Conservation (phyloP, 2,113 vertebrate genomes). For the Leuciscus idus region DNA sequence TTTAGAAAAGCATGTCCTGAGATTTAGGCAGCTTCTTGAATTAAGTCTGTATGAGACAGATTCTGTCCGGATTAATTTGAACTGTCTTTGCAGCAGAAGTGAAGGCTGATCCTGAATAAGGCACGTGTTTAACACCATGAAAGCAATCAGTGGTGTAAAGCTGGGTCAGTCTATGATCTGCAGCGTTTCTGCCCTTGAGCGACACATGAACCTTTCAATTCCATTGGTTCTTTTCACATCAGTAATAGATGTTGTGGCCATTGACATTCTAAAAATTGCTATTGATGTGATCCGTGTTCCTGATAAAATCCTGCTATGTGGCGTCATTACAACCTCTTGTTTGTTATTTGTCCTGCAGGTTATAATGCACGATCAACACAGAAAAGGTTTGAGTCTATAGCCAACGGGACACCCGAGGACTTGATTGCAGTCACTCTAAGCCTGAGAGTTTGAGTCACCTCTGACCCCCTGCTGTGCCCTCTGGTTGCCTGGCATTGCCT, state of each 20-base stretch:
- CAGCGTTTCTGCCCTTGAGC: neutral
- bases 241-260: neutral
- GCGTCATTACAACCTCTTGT: neutral
- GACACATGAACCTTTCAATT: neutral
- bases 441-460: constrained; percentile 90
- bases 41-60: constrained; percentile 43
- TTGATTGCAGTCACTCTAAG: constrained; percentile 96
- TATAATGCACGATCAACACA: constrained; percentile 93
- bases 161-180: neutral
- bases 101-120: constrained; percentile 15
- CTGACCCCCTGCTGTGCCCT: constrained; percentile 74
- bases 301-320: neutral
- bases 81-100: constrained; percentile 53
- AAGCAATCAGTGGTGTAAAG: neutral
- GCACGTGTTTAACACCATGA: constrained; percentile 15
- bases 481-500: constrained; percentile 75
- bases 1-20: neutral
- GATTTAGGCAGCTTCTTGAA: constrained; percentile 12
- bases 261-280: neutral
- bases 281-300: constrained; percentile 7
- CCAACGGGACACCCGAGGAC: constrained; percentile 86
- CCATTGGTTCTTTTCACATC: neutral
- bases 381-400: constrained; percentile 97
- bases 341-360: constrained; percentile 75
- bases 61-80: constrained; percentile 41